Conservation (phyloP, 2,888 invertebrate species). For the Himalopsyche anomala region DNA sequence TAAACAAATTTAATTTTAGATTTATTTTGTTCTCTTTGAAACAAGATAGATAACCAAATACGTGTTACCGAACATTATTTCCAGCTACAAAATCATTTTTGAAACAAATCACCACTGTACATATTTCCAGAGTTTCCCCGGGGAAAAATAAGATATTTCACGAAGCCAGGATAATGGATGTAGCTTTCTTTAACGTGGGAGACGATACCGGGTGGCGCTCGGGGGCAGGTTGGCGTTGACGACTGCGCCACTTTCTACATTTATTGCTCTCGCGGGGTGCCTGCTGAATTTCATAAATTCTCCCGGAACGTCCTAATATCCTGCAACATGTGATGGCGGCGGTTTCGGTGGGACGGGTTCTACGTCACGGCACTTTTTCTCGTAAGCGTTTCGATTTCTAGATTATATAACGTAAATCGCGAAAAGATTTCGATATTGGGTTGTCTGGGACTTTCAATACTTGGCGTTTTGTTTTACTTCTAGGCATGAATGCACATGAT, state of each 20-base stretch:
- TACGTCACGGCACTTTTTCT: background rate
- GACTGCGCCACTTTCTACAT: slow-evolving; percentile 6
- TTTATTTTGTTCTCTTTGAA: too few relatives aligned
- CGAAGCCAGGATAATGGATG: background rate
- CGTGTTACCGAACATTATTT: too few relatives aligned
- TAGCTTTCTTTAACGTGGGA: background rate
- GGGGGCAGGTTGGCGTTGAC: background rate
- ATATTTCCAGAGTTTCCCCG: background rate
- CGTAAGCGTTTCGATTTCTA: background rate
- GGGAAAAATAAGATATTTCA: slow-evolving; percentile 7
- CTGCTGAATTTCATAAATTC: background rate
- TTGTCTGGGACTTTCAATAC: background rate
- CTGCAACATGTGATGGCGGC: slow-evolving; percentile 16
- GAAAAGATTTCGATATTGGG: background rate
- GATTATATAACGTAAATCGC: background rate
- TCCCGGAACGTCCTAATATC: background rate
- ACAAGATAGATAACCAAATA: too few relatives aligned
- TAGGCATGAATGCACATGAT: too few relatives aligned
- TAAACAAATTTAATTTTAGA: too few relatives aligned
- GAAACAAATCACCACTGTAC: background rate
- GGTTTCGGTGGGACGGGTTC: background rate
- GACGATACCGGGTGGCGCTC: background rate
- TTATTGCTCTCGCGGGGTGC: slow-evolving; percentile 1
- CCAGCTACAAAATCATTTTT: background rate
- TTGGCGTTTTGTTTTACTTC: too few relatives aligned